Base-by-base conservation (phyloP, 1,140 invertebrate species). In the Protaetia brevitarsis region DNA sequence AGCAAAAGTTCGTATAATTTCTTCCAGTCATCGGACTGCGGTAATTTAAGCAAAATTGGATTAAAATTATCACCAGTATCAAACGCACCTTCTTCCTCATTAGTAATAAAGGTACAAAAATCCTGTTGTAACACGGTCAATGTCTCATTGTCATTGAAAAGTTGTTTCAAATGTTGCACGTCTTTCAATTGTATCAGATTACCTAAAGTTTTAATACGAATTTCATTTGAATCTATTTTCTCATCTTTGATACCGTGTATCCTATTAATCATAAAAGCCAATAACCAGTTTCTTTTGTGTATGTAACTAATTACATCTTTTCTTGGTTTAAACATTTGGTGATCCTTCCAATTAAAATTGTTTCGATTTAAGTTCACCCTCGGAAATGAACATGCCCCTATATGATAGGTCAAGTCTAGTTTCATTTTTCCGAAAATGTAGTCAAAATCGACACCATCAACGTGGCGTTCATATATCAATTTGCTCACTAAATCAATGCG, bases 331-430 rank as follows among this genome's bases (percentile, higher is more conserved):
- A 77, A 68, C 41, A 78, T 26, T 3, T 16, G 41, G 8, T 23
- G 6, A 23, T 10, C 19, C 13, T 19, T 19, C 41, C 41, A 51
- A 19, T 51, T 19, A n/a, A 26, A 10, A 21, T 66, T 66, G 45
- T 41, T 69, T 51, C 73, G 71, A 30, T 70, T 30, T 28, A 69
- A 57, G 8, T 67, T 72, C 23, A 72, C 68, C 58, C 80, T 81
- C 0, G 85, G 84, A 65, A 83, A 86, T 60, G 81, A 84, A 69
- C 82, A 85, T 1, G 81, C 71, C 5, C 83, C 79, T 11, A 86
- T 82, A 16, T 83, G 83, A 69, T 86, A 82, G 1, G 86, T 78
- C 36, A 86, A 78, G 78, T 86, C 86, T 19, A 86, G 74, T 73
- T 84, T 82, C 2, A 87, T 71, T 36, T 80, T 82, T 2, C 74